Percentiles rank a stretch among this genome's conserved stretches.
These are phyloP conservation scores for Orthosia gothica DNA, from an alignment of 2,888 invertebrate species.

Conservation along the genomic window DNA sequence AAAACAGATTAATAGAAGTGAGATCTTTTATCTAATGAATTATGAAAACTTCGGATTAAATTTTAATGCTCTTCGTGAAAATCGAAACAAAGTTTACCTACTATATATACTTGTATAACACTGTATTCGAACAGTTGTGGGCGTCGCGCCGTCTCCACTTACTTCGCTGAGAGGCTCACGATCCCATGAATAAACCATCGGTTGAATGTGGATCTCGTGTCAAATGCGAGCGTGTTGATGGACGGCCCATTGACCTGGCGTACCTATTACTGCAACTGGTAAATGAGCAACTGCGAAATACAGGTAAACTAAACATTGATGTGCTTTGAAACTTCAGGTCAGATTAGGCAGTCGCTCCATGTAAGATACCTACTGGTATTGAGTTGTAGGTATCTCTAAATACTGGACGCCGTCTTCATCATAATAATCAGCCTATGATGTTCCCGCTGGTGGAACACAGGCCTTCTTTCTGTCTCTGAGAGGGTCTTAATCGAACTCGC, in stretches of 20 bases:
- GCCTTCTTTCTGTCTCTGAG: too few relatives aligned
- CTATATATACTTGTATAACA: neutral
- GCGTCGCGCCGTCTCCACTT: slow-evolving; percentile 72
- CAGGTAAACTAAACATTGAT: neutral
- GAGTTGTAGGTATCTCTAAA: too few relatives aligned
- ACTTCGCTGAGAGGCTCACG: slow-evolving; percentile 71
- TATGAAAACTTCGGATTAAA: neutral
- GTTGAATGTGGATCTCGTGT: slow-evolving; percentile 84
- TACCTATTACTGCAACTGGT: slow-evolving; percentile 65
- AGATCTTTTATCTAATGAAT: too few relatives aligned
- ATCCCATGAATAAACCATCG: slow-evolving; percentile 85
- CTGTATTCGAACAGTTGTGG: slow-evolving; percentile 49
- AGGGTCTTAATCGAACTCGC: too few relatives aligned
- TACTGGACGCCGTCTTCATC: too few relatives aligned
- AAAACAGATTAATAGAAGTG: neutral
- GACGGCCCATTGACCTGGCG: slow-evolving; percentile 70
- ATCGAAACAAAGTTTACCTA: slow-evolving; percentile 5
- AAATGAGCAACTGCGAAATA: slow-evolving; percentile 53
- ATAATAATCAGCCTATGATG: too few relatives aligned
- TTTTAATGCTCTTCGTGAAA: slow-evolving; percentile 5
- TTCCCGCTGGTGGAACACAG: too few relatives aligned
- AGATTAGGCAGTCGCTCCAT: neutral
- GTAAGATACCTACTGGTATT: too few relatives aligned
- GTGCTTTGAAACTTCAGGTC: neutral
- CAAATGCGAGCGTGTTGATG: slow-evolving; percentile 81